These are phyloP conservation scores for Autographa gamma DNA, from an alignment of 2,888 invertebrate genomes.

Conservation along the genomic window DNA sequence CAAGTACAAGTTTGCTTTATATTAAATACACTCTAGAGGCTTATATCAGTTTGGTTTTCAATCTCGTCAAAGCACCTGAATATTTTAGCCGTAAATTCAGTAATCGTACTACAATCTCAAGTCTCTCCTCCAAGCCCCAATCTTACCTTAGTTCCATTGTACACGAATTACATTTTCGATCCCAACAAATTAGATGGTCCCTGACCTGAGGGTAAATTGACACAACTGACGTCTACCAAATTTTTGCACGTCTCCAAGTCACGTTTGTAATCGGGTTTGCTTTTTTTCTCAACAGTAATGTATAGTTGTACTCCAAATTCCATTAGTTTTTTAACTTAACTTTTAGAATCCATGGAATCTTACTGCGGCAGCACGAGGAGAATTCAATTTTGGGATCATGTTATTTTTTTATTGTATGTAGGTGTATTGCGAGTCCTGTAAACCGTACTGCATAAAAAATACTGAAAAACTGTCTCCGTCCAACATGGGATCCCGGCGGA, in stretches of 20 bases:
- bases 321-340: constrained; percentile 43
- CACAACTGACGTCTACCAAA: constrained; percentile 45
- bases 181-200: constrained; percentile 6
- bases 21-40: not conserved
- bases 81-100: not conserved
- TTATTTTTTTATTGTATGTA: too few species aligned
- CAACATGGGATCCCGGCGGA: not conserved
- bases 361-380: not conserved
- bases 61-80: not conserved
- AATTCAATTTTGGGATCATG: not conserved
- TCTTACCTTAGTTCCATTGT: not conserved
- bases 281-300: constrained; percentile 56
- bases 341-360: not conserved
- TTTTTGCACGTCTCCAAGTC: constrained; percentile 66
- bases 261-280: constrained; percentile 66
- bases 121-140: not conserved
- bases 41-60: not conserved
- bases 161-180: constrained; percentile 1
- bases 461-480: not conserved
- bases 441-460: not conserved
- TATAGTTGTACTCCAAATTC: constrained; percentile 39
- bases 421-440: not conserved
- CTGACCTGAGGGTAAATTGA: constrained; percentile 36
- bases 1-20: not conserved
- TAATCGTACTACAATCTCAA: not conserved